A percentile compares a stretch with the other conserved stretches of the same genome.
These are phyloP conservation scores for Boloria euphrosyne DNA, from an alignment of 2,888 invertebrate species.

Conservation along the genomic window DNA sequence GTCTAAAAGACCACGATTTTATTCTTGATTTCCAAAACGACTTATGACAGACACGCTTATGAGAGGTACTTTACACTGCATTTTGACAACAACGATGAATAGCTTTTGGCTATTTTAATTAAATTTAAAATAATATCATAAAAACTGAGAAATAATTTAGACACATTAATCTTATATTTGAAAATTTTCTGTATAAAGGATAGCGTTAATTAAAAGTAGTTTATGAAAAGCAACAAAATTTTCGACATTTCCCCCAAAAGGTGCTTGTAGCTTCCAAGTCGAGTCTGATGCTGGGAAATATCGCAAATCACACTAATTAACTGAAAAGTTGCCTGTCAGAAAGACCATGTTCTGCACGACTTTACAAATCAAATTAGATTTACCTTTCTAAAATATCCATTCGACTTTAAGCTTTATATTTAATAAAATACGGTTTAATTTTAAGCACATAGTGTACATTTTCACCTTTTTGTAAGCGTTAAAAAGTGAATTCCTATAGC, in stretches of 20 bases:
- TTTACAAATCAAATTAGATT: slow-evolving; percentile 30
- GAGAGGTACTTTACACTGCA: too few species aligned
- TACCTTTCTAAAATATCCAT: neutral
- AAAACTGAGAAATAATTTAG: too few species aligned
- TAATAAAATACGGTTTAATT: slow-evolving; percentile 4
- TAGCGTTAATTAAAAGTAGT: slow-evolving; percentile 11
- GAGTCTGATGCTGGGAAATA: slow-evolving; percentile 29
- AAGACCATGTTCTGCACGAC: slow-evolving; percentile 46
- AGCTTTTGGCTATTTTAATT: too few species aligned
- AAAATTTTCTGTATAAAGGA: neutral
- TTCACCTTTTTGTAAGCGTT: slow-evolving; percentile 32
- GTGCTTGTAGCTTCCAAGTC: slow-evolving; percentile 17
- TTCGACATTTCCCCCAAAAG: slow-evolving; percentile 12
- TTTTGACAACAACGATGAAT: too few species aligned
- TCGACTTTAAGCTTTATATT: neutral
- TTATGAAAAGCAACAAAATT: slow-evolving; percentile 1
- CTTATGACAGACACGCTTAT: too few species aligned
- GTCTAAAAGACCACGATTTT: too few species aligned
- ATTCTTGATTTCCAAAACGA: too few species aligned
- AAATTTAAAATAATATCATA: too few species aligned
- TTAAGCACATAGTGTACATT: slow-evolving; percentile 7
- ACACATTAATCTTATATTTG: too few species aligned
- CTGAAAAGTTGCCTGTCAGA: slow-evolving; percentile 58
- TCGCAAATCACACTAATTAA: slow-evolving; percentile 57
- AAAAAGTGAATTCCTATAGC: slow-evolving; percentile 39